Evolutionary conservation across 2,888 invertebrate species (phyloP).

Genomic region (Tipula vernalis): DNA sequence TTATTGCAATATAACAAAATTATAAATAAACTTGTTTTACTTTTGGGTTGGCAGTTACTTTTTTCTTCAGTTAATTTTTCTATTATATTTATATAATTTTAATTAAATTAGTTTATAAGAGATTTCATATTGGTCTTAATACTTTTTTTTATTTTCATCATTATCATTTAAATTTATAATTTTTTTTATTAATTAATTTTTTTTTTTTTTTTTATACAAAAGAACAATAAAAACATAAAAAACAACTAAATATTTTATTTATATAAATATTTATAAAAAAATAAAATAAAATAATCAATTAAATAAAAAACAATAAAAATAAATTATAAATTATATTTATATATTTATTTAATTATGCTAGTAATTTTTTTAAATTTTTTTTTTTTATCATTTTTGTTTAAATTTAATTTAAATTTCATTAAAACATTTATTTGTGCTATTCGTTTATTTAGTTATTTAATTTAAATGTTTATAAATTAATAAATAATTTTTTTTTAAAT

Average conservation of each 20-base stretch:
- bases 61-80: background rate
- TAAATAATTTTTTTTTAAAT: conserved; percentile 5
- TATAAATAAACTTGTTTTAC: background rate
- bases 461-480: conserved; percentile 11
- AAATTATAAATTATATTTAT: background rate
- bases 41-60: background rate
- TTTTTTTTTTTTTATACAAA: background rate
- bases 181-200: background rate
- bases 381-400: background rate
- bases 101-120: background rate
- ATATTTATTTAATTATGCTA: background rate
- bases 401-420: background rate
- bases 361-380: background rate
- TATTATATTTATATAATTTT: background rate
- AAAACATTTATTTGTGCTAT: conserved; percentile 8
- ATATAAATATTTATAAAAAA: background rate
- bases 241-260: background rate
- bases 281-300: background rate
- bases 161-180: background rate
- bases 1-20: background rate
- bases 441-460: background rate
- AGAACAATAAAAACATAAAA: background rate
- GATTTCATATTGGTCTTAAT: conserved; percentile 4
- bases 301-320: background rate
- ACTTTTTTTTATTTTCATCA: background rate